These are phyloP conservation scores for Gobionotothen gibberifrons DNA, from an alignment of 2,797 vertebrate species.

Conservation along the genomic window DNA sequence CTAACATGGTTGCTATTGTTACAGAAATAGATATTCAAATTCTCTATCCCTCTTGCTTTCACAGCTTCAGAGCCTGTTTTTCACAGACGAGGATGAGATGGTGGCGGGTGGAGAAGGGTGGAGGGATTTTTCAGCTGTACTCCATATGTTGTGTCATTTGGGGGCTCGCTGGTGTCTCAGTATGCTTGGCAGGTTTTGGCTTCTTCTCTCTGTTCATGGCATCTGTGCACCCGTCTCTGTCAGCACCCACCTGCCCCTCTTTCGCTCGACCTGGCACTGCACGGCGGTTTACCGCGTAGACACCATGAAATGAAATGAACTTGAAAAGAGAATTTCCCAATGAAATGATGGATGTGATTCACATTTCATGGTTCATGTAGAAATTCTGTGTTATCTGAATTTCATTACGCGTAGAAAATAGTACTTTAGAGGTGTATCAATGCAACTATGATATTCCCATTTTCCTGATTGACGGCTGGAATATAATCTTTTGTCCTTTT, in stretches of 20 bases:
- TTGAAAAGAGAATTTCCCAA: constrained; percentile 22
- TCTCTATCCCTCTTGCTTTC: constrained; percentile 37
- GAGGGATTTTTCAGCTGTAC: constrained; percentile 61
- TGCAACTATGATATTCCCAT: neutral
- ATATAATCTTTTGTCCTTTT: neutral
- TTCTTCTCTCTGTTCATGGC: constrained; percentile 61
- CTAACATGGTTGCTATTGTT: constrained; percentile 57
- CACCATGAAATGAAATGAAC: constrained; percentile 38
- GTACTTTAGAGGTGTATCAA: neutral
- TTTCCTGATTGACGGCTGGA: neutral
- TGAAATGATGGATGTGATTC: constrained; percentile 1
- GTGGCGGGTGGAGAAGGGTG: constrained; percentile 44
- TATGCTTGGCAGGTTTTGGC: constrained; percentile 72
- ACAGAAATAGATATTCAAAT: constrained; percentile 71
- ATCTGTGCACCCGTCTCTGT: constrained; percentile 68
- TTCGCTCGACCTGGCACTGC: constrained; percentile 61
- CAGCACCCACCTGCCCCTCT: constrained; percentile 72
- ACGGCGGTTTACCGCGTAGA: constrained; percentile 24
- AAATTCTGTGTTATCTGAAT: neutral
- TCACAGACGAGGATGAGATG: constrained; percentile 55
- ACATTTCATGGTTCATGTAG: neutral
- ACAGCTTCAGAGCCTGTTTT: constrained; percentile 49
- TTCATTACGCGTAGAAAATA: neutral
- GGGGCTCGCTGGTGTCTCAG: constrained; percentile 67
- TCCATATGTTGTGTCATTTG: constrained; percentile 81